Base-by-base conservation (phyloP, 1,140 invertebrate genomes). In the Meloidogyne floridensis region DNA sequence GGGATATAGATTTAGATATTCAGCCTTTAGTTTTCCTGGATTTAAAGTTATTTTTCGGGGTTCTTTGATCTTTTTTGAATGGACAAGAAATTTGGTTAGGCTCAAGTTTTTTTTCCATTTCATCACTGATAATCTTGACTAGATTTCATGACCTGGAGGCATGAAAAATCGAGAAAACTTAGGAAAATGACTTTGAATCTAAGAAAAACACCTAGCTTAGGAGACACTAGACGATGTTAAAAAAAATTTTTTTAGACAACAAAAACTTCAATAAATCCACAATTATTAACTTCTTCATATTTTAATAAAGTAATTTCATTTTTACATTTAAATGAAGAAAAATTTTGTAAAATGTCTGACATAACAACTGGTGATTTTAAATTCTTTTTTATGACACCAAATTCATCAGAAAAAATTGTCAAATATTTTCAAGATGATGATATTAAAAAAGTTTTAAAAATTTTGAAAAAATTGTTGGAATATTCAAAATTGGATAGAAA, bases 311-410 rank as follows among this genome's bases (percentile, higher is more conserved):
- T 85, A 8, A 47, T 88, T 18, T 73, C 85, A 6, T 87, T 87
- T 74, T 79, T 87, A 3, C 73, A 18, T n/a, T n/a, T 56, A 69
- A 81, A 88, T 51, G 87, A 89, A 81, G 87, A 88, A 53, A 72
- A 53, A 9, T 88, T 89, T 71, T 80, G 79, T 10, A 81, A 80
- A 42, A 72, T 88, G 69, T 72, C 83, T 13, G 54, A 77, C 53
- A 51, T 88, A 15, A 80, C 86, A 43, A 83, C 13, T 9, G 86
- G 86, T 32, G 77, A 75, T 15, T 87, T 87, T 69, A 75, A 65
- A 51, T 87, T 87, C 82, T 87, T 87, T 70, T 87, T 87, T 59
- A 74, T 32, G 15, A 53, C 59, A 20, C 84, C 85, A 15, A 56
- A 53, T 47, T 59, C 20, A 42, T 70, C 80, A 15, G 77, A 80